phyloP scores from a whole-genome alignment of 2,113 vertebrate species.

The Mormyrus lacerda region DNA sequence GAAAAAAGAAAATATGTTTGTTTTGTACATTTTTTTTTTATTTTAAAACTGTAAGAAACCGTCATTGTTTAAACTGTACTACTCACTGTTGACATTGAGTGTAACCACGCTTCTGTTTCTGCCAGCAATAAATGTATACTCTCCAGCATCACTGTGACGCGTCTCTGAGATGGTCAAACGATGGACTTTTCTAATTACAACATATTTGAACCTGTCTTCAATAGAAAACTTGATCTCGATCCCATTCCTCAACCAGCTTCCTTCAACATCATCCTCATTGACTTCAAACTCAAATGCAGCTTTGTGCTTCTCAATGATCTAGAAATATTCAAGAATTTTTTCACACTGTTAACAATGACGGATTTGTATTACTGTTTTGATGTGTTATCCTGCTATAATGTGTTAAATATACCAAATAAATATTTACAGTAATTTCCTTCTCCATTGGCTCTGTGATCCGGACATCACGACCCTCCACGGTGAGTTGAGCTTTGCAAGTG shows the following conservation, averaged over 20 bases:
- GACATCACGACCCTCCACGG: slow-evolving; percentile 87
- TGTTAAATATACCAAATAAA: neutral
- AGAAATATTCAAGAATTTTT: slow-evolving; percentile 15
- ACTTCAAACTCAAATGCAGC: slow-evolving; percentile 92
- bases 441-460: slow-evolving; percentile 71
- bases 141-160: slow-evolving; percentile 79
- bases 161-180: slow-evolving; percentile 87
- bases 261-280: slow-evolving; percentile 89
- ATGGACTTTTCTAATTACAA: slow-evolving; percentile 78
- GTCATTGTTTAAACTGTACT: neutral
- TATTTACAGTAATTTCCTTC: slow-evolving; percentile 75
- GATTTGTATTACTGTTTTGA: neutral
- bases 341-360: neutral
- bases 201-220: slow-evolving; percentile 79
- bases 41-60: neutral
- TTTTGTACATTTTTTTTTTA: neutral
- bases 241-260: slow-evolving; percentile 85
- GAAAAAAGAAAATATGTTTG: neutral
- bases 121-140: slow-evolving; percentile 88
- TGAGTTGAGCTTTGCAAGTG: slow-evolving; percentile 77
- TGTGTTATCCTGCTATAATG: neutral
- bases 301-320: slow-evolving; percentile 90
- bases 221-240: slow-evolving; percentile 79
- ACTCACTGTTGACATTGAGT: slow-evolving; percentile 80
- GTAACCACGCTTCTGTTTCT: slow-evolving; percentile 76